phyloP scores from a whole-genome alignment of 2,797 vertebrate genomes.

The Cyprinella venusta region DNA sequence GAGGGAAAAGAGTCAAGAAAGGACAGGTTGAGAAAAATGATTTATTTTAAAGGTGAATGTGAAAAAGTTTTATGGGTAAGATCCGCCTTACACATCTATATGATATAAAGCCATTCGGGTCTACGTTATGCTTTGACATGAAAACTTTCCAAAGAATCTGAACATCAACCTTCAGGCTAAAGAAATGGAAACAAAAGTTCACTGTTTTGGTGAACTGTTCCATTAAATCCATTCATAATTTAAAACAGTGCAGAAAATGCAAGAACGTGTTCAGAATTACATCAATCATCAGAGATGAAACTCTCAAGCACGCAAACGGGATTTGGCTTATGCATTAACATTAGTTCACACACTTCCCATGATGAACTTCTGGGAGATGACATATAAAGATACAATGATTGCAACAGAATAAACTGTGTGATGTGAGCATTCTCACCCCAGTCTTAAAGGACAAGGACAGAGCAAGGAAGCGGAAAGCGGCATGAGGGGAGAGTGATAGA shows the following conservation, averaged over 20 bases:
- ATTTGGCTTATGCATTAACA: neutral
- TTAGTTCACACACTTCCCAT: neutral
- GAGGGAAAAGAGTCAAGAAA: neutral
- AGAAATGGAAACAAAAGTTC: conserved; percentile 2
- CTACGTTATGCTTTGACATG: neutral
- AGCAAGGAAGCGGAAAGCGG: neutral
- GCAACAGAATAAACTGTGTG: neutral
- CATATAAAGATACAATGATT: conserved; percentile 7
- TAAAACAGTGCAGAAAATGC: neutral
- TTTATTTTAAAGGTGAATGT: neutral
- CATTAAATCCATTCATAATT: neutral
- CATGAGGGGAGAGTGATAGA: neutral
- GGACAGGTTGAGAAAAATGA: neutral
- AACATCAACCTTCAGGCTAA: neutral
- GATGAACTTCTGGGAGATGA: neutral
- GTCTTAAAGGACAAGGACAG: neutral
- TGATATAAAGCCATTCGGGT: too few relatives aligned
- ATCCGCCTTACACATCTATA: neutral
- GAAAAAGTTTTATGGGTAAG: neutral
- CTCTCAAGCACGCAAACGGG: neutral
- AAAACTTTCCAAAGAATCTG: neutral
- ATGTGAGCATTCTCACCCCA: neutral
- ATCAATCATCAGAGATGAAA: neutral
- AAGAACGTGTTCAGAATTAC: conserved; percentile 1
- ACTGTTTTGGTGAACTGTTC: neutral